Base-by-base conservation (phyloP, 1,140 invertebrate species). In the Nephotettix cincticeps region DNA sequence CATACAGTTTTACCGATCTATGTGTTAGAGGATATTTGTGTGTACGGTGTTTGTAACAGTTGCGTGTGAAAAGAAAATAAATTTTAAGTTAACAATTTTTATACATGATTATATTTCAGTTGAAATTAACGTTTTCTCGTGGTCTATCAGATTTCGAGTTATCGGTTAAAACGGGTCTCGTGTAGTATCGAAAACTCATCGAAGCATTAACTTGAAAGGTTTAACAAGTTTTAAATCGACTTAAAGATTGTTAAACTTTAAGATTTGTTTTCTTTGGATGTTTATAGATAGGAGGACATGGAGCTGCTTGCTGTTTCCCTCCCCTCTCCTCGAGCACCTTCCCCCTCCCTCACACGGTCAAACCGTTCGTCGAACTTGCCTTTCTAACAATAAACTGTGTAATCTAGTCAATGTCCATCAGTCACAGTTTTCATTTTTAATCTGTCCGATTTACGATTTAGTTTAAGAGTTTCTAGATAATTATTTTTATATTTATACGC, bases 141-240 rank as follows among this genome's bases (percentile, higher is more conserved):
- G 36, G 56, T 63, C 58, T 64, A 9, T 43, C 58, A 64, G 69
- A 70, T 70, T 64, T 64, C 69, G 69, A 70, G 69, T 70, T 64
- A 65, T 70, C 69, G 69, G 69, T 32, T 58, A 70, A 70, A 70
- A 70, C 69, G 69, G 69, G 69, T 70, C 69, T 40, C 40, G 69
- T 51, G 61, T 70, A 70, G 69, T 40, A 40, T 61, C 56, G 23
- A 54, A 47, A 51, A 45, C 36, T 45, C 23, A 47, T 68, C 32
- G 25, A 47, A 68, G 45, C 66, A 30, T 68, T 68, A 47, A 45
- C 27, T 51, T 27, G 11, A 27, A 51, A 54, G 25, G 43, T 54
- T 68, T 54, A 29, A 29, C 43, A 29, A 51, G 27, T 68, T 54
- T 68, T 47, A 54, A 21, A 14, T n/a, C 21, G 4, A 27, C 17